Evolutionary conservation across 2,113 vertebrate genomes (phyloP), one percentile per base, ranked within the genome.

Genomic region (Chamaea fasciata): DNA sequence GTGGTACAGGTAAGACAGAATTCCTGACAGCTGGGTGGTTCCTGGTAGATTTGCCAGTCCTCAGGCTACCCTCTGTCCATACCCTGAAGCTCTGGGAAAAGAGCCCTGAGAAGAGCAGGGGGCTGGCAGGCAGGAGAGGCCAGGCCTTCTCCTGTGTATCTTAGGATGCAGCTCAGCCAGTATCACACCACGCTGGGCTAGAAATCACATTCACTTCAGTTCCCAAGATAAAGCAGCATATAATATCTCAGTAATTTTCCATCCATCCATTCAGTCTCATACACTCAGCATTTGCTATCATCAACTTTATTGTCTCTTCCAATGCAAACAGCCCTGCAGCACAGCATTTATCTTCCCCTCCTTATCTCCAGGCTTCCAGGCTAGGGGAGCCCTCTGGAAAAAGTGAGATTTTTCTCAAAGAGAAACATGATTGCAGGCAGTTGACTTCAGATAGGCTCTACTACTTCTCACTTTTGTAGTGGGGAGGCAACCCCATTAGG

Each of bases 281-380:
- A 68, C 85, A 95, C 86, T 97, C 93, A 95, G 94, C 93, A 90
- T 94, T 96, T 95, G 86, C 94, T 96, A 96, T 96, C 93, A 92
- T 90, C 93, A 68, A 39, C 92, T 95, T 97, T 89, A 89, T 94
- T 97, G 95, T 96, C 95, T 95, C 95, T 94, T 96, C 96, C 95
- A 96, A 84, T 69, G 80, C 92, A 96, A 97, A 97, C 95, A 96
- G 73, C 90, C 68, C 55, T 62, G 60, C 44, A 93, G 93, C 4
- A 1, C 80, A 68, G 76, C 80, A 57, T 93, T 96, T 96, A 97
- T 96, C 95, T 95, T 87, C 3, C 1, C 37, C 50, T 94, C 52
- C 83, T 96, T 96, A 97, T 97, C 95, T 94, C 80, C 96, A 94
- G 95, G 95, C 94, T 97, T 96, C 95, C 96, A 95, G 95, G 86